A percentile compares a stretch with the other conserved stretches of the same genome.
Evolutionary conservation across 2,888 invertebrate genomes (phyloP).

Genomic region (Eilema caniola): DNA sequence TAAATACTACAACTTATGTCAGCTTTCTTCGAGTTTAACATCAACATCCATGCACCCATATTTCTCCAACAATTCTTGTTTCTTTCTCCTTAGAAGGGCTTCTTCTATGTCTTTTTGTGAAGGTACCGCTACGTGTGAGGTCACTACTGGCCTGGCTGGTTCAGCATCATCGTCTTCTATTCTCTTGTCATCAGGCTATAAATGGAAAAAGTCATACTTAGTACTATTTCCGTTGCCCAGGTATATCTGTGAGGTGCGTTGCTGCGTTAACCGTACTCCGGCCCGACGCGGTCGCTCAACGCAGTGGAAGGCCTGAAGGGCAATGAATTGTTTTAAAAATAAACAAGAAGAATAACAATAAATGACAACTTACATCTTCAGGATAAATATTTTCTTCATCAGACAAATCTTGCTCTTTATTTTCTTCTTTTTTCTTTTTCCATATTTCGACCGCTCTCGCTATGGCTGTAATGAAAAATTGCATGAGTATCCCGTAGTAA

Average conservation of each 20-base stretch:
- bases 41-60: conserved; percentile 89
- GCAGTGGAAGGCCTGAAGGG: not conserved
- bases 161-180: conserved; percentile 71
- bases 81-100: conserved; percentile 95
- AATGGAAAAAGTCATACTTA: conserved; percentile 18
- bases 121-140: conserved; percentile 95
- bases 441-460: conserved; percentile 90
- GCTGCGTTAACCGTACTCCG: too few relatives aligned
- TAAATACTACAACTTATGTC: conserved; percentile 48
- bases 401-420: conserved; percentile 86
- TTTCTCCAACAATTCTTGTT: conserved; percentile 95
- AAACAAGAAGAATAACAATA: not conserved
- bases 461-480: conserved; percentile 65
- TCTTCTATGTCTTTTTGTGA: conserved; percentile 98
- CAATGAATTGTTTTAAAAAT: not conserved
- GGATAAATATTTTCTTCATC: conserved; percentile 92
- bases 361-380: conserved; percentile 78
- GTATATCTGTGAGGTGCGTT: too few relatives aligned
- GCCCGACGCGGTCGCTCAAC: too few relatives aligned
- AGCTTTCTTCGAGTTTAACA: conserved; percentile 77
- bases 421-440: conserved; percentile 88
- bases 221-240: not conserved
- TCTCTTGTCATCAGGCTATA: conserved; percentile 79
- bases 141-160: conserved; percentile 51
- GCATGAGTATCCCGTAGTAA: not conserved